Evolutionary conservation across 2,113 vertebrate species (phyloP), one percentile per base, ranked within the genome.

Genomic region (Myrmecobius fasciatus): DNA sequence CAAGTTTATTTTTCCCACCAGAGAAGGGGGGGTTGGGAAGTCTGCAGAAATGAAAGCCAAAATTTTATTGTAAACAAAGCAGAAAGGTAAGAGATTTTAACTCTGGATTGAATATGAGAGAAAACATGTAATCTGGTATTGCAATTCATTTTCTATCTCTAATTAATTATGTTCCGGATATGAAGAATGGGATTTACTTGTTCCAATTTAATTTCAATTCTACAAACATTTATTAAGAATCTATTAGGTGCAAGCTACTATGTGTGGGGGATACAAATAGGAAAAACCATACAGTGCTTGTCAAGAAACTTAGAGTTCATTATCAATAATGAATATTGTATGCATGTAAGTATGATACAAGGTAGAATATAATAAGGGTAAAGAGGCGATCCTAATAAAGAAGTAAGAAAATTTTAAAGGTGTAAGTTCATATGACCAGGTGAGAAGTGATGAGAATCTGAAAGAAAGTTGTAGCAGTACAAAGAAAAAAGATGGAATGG

Each of bases 11-110:
- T 95, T 46, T 96, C 51, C 83, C 75, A 92, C 91, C 92, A 94
- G 91, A 51, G 67, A 97, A 94, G 91, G 47, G 88, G 96, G 92
- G 91, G 93, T n/a, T n/a, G 52, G 95, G 93, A 95, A 89, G 94
- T 47, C 53, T 93, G 75, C 26, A 90, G 53, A 94, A 95, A 95
- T 89, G 91, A 95, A 93, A 95, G 93, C 26, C 75, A 49, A 22
- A 75, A 90, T 89, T 92, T 96, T 60, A 94, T 0, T 94, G 53
- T 93, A 96, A 94, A 97, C 49, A 91, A 95, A 95, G 95, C 1
- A 94, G 89, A 96, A 97, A 96, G 67, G 67, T 31, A 89, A 94
- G 26, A 53, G 48, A 93, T 94, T 92, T 49, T 95, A 93, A 95
- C 31, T 92, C 91, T 52, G 95, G 88, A 95, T 0, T 91, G 48